These are phyloP conservation scores for Scaptomyza caliginosa DNA, from an alignment of 2,888 invertebrate species.

Conservation along the genomic window DNA sequence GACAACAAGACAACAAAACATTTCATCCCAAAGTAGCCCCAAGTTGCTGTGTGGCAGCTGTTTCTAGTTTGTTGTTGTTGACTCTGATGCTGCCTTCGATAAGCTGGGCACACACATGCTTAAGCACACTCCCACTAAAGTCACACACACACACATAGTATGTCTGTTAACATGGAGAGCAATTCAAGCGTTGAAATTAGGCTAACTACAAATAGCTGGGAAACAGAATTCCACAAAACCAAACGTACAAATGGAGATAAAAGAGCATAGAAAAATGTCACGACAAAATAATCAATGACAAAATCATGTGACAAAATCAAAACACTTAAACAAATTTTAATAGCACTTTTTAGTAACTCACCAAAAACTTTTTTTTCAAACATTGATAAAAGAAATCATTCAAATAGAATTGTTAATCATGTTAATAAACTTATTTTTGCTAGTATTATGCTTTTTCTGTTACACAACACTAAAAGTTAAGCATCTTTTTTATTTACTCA, in stretches of 20 bases:
- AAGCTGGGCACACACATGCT: slow-evolving; percentile 54
- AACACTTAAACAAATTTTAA: background rate
- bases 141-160: slow-evolving; percentile 2
- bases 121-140: slow-evolving; percentile 1
- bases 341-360: background rate
- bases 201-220: slow-evolving; percentile 63
- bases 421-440: too few species aligned
- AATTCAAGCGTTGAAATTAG: slow-evolving; percentile 80
- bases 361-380: too few species aligned
- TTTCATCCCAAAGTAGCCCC: slow-evolving; percentile 35
- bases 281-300: background rate
- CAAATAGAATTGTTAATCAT: too few species aligned
- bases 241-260: slow-evolving; percentile 1
- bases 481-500: background rate
- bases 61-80: slow-evolving; percentile 27
- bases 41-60: slow-evolving; percentile 38
- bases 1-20: background rate
- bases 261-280: background rate
- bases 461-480: slow-evolving; percentile 2
- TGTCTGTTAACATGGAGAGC: slow-evolving; percentile 45
- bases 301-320: slow-evolving; percentile 1
- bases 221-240: slow-evolving; percentile 30
- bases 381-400: too few species aligned
- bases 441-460: background rate
- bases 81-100: slow-evolving; percentile 67